Percentiles rank a stretch among this genome's conserved stretches.
phyloP scores from a whole-genome alignment of 2,113 vertebrate species.

The Suricata suricatta region DNA sequence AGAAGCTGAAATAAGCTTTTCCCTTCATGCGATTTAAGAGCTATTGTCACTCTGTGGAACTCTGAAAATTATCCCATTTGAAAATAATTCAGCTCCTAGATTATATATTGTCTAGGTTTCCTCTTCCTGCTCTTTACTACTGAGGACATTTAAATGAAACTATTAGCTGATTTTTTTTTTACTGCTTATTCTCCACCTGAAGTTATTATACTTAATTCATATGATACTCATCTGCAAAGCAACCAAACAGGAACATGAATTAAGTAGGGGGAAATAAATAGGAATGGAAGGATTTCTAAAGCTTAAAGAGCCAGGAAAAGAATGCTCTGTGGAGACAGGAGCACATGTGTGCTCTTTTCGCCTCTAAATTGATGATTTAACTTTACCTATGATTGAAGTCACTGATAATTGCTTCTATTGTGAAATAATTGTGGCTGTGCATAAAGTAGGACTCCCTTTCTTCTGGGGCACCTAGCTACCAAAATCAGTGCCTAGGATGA shows the following conservation, averaged over 20 bases:
- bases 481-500: background rate
- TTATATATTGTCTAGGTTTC: conserved; percentile 77
- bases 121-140: conserved; percentile 68
- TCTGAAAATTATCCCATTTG: conserved; percentile 75
- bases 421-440: background rate
- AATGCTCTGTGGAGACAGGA: background rate
- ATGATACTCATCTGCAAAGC: conserved; percentile 61
- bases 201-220: conserved; percentile 71
- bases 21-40: conserved; percentile 60
- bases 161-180: conserved; percentile 66
- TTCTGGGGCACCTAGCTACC: background rate
- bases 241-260: conserved; percentile 54
- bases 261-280: conserved; percentile 27
- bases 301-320: background rate
- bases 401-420: background rate
- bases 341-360: background rate
- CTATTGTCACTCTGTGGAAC: conserved; percentile 72
- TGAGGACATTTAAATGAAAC: conserved; percentile 74
- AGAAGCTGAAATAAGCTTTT: conserved; percentile 77
- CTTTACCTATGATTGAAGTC: background rate
- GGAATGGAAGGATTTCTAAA: background rate
- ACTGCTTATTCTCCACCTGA: conserved; percentile 74
- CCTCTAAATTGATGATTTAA: conserved; percentile 36
- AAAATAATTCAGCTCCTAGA: conserved; percentile 75
- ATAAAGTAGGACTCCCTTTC: background rate